Base-by-base conservation (phyloP, 2,888 invertebrate genomes). In the Drosophila stalkeri region DNA sequence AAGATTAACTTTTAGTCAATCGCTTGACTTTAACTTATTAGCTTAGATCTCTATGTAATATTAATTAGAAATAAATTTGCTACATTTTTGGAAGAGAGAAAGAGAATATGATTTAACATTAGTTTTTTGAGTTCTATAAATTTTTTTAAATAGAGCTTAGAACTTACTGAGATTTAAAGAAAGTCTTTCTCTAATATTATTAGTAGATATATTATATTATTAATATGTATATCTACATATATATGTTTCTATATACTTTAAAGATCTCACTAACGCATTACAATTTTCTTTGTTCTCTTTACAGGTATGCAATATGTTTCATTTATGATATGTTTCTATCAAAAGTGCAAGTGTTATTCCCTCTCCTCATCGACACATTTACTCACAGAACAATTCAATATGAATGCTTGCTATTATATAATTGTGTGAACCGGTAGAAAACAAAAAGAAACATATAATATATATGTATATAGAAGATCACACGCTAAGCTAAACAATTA, bases 391-490 rank as follows among this genome's bases (percentile, higher is more conserved):
- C 41, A 49, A 11, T 37, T 49, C 54, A 49, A 55, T 43, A 54
- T 69, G 57, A 64, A 64, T 74, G 52, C 37, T 47, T 75, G 37
- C 35, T 35, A 43, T 49, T 69, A 63, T 55, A 56, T 49, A 68
- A 63, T 55, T 31, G 64, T 64, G 64, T 18, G 46, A 76, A 64
- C 80, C 70, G 64, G 76, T 64, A 51, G 39, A 33, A 43, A 77
- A 51, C 20, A 54, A 37, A 20, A 16, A n/a, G n/a, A n/a, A n/a
- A n/a, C n/a, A n/a, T n/a, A n/a, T n/a, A n/a, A 54, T 20, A 37
- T 37, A 37, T 55, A 31, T 55, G 66, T 18, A 43, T 14, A 72
- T 20, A 39, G 23, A 39, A 43, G 41, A 65, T 64, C 60, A 31
- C 54, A 44, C 47, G 64, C 27, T 44, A 44, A 44, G 43, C 43